phyloP scores from a whole-genome alignment of 2,888 invertebrate genomes.

The Dolichomitus sp. region DNA sequence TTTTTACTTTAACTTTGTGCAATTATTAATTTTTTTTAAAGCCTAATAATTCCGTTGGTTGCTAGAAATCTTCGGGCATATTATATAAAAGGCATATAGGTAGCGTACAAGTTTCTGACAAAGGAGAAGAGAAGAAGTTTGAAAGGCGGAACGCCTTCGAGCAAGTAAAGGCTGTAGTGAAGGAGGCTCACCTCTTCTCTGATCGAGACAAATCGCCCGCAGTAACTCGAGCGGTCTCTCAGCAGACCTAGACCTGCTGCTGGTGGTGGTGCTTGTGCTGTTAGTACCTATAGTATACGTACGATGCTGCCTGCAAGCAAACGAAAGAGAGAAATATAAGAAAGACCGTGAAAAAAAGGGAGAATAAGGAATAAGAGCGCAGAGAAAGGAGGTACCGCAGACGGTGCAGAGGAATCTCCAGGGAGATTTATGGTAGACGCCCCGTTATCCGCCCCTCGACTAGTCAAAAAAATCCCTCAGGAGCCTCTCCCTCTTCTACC shows the following conservation, averaged over 20 bases:
- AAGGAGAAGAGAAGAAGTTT: slow-evolving; percentile 39
- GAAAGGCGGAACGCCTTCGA: slow-evolving; percentile 30
- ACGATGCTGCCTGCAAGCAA: slow-evolving; percentile 45
- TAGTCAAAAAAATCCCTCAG: slow-evolving; percentile 45
- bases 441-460: slow-evolving; percentile 65
- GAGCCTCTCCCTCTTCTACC: slow-evolving; percentile 34
- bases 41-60: not conserved
- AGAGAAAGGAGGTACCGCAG: slow-evolving; percentile 56
- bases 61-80: slow-evolving; percentile 1
- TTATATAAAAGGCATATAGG: slow-evolving; percentile 10
- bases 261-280: slow-evolving; percentile 21
- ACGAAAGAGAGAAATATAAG: slow-evolving; percentile 54
- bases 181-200: slow-evolving; percentile 50
- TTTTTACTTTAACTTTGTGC: not conserved
- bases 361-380: slow-evolving; percentile 49
- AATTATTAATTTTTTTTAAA: not conserved
- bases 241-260: slow-evolving; percentile 46
- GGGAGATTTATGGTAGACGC: slow-evolving; percentile 71
- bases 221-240: slow-evolving; percentile 69
- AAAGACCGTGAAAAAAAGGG: slow-evolving; percentile 37
- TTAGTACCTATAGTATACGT: slow-evolving; percentile 21
- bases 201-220: slow-evolving; percentile 74
- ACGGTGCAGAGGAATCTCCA: slow-evolving; percentile 68
- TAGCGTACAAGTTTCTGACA: slow-evolving; percentile 5
- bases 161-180: slow-evolving; percentile 24